Evolutionary conservation across 2,888 invertebrate genomes (phyloP), one percentile per base, ranked within the genome.

Genomic region (Schrankia costaestrigalis): DNA sequence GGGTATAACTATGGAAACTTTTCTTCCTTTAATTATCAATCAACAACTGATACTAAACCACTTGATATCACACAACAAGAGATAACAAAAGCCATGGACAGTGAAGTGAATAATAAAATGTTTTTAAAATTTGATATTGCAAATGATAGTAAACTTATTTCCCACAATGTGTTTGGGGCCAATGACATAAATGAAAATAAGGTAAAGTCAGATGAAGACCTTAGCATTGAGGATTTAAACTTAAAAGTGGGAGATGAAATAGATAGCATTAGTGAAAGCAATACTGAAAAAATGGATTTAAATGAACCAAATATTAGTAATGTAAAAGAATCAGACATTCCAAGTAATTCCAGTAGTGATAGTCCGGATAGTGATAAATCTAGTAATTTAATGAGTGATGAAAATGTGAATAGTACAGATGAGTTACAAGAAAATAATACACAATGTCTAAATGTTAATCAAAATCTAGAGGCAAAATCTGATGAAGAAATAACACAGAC

Each of bases 1-100:
- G 70, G 69, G 30, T 87, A 76, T 62, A 72, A 73, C 41, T 86
- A 74, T 66, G 72, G 71, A 35, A 71, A 64, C 49, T 83, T 71
- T 59, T 62, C 78, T 34, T 66, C 72, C 25, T 81, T 66, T 41
- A 69, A 63, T 46, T 61, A 69, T 49, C 61, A 71, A 46, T 42
- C 71, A 25, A 31, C 35, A 28, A 38, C 44, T 41, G 40, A 53
- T 31, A 44, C 39, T 37, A 52, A 46, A 35, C 44, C 49, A 31
- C 35, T 45, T 24, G 39, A 43, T 26, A 33, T 38, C 19, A 34
- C 42, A 30, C 30, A 39, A 12, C 31, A 46, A 26, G 49, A 52
- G 36, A 26, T 46, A 40, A 26, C 37, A 34, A 33, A 35, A 28
- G 43, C 11, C 21, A 31, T 31, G 28, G 38, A 48, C 22, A 36